A percentile compares a stretch with the other conserved stretches of the same genome.
Evolutionary conservation across 1,140 invertebrate genomes (phyloP).

Genomic region (Drosophila ficusphila): DNA sequence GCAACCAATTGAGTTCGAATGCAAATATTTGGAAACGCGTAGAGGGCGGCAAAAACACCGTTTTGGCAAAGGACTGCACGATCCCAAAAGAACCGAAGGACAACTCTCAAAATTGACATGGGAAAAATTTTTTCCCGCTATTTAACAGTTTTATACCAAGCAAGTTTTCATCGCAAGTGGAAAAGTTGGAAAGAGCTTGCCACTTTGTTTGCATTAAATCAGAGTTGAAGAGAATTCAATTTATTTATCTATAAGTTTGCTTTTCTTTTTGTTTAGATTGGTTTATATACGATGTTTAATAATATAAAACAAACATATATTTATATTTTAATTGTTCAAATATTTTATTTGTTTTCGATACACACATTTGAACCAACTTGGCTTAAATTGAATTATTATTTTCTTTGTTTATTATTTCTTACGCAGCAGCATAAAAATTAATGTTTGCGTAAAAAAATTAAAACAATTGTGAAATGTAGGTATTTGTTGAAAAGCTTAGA

Average conservation of each 20-base stretch:
- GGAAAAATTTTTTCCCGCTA: slow-evolving; percentile 78
- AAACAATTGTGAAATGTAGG: no score
- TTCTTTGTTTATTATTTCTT: no score
- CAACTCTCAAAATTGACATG: slow-evolving; percentile 63
- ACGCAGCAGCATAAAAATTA: no score
- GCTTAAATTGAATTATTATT: no score
- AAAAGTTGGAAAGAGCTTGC: not conserved
- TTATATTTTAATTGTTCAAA: no score
- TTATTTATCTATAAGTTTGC: no score
- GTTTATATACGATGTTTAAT: no score
- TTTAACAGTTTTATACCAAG: slow-evolving; percentile 57
- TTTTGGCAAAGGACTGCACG: not conserved
- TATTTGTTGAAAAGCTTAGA: no score
- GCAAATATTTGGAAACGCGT: slow-evolving; percentile 69
- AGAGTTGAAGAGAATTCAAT: not conserved
- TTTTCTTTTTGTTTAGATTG: not conserved
- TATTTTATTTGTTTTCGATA: no score
- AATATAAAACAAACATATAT: no score
- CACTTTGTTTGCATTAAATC: not conserved
- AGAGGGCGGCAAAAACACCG: slow-evolving; percentile 25
- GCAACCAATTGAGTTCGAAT: slow-evolving; percentile 78
- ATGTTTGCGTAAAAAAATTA: no score
- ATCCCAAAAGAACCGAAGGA: slow-evolving; percentile 14
- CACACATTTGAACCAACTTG: no score
- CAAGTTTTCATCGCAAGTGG: not conserved